Evolutionary conservation across 1,140 invertebrate genomes (phyloP), one percentile per base, ranked within the genome.

Genomic region (Conus betulinus): DNA sequence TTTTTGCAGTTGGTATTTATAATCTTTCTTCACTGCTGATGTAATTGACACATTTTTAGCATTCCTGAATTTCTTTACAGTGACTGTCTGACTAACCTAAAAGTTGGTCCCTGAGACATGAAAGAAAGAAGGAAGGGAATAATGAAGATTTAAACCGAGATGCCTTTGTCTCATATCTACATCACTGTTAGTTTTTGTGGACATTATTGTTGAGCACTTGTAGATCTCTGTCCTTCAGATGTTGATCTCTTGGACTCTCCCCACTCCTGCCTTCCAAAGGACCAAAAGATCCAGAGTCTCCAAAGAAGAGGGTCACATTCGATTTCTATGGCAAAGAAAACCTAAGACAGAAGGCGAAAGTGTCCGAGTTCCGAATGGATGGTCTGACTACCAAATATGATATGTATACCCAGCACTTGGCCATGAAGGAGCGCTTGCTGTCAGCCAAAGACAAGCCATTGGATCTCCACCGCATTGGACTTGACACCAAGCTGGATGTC

Each of bases 301-400:
- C 93, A 60, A 94, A 94, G 89, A 94, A 94, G 87, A 92, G 92
- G 82, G 93, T 94, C 25, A 91, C 93, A 13, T 94, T 94, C 91
- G 92, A 94, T 76, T 91, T 92, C 90, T 93, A 92, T 71, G 92
- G 92, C 17, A 94, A 94, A 81, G 93, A 94, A 87, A 94, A 94
- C 88, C 88, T 92, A 17, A 88, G 92, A 51, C 86, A 92, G 51
- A 91, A 91, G 74, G 78, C 90, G 67, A 90, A 87, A 55, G 88
- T 89, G 57, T 71, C 83, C 3, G 90, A 92, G 63, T 90, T 90
- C 55, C 17, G 23, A 39, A 55, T 83, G 20, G 83, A 87, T 39
- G 57, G 84, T 15, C 85, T 86, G 51, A 88, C 81, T 5, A 84
- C 87, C 15, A 90, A 89, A 27, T 90, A 90, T n/a, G 88, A 92